phyloP scores from a whole-genome alignment of 2,113 vertebrate genomes.

The Canis aureus region DNA sequence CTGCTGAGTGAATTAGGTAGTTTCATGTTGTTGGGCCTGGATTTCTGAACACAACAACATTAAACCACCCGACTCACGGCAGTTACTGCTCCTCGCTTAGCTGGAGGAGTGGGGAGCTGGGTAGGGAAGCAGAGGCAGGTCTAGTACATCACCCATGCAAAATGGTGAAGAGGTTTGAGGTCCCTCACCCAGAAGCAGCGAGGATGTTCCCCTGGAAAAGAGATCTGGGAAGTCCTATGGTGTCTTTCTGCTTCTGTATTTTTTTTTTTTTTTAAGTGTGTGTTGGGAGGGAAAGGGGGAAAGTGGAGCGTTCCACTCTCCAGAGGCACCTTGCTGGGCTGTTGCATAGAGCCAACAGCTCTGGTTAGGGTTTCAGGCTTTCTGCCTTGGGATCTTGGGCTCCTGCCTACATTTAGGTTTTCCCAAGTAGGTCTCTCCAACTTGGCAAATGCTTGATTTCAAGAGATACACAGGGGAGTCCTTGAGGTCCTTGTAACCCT shows the following conservation, averaged over 20 bases:
- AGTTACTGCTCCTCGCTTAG: slow-evolving; percentile 84
- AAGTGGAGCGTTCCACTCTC: background rate
- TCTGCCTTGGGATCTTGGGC: background rate
- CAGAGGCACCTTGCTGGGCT: background rate
- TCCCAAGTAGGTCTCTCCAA: background rate
- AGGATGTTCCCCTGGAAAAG: background rate
- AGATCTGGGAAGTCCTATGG: background rate
- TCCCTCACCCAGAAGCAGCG: background rate
- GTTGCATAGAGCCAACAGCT: background rate
- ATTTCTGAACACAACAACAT: slow-evolving; percentile 91
- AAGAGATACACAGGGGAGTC: background rate
- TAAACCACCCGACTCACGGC: slow-evolving; percentile 93
- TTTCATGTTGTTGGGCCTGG: slow-evolving; percentile 94
- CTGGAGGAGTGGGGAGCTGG: background rate
- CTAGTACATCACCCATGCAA: background rate
- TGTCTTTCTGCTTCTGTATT: background rate
- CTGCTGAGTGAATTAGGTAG: slow-evolving; percentile 94
- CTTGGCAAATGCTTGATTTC: slow-evolving; percentile 7
- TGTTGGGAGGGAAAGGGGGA: background rate
- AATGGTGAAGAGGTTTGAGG: background rate
- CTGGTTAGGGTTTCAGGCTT: background rate
- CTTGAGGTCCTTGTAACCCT: background rate
- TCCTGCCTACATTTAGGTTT: background rate
- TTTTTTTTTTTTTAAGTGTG: background rate
- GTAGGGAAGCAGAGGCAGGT: background rate